Evolutionary conservation across 2,113 vertebrate species (phyloP).

Genomic region (Kryptolebias marmoratus): DNA sequence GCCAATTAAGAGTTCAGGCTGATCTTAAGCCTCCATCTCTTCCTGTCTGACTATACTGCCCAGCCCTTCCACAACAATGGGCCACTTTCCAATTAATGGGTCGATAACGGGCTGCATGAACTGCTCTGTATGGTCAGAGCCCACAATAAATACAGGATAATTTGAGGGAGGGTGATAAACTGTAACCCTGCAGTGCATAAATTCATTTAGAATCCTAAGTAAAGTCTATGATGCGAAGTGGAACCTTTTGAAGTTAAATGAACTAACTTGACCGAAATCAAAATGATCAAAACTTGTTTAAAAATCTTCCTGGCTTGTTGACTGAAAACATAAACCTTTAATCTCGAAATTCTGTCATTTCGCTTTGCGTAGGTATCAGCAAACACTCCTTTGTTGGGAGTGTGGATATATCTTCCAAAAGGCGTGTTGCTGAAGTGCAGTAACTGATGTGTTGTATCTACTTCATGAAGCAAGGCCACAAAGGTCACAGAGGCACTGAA

Average conservation of each 20-base stretch:
- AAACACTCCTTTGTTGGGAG: slow-evolving; percentile 20
- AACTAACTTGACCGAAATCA: slow-evolving; percentile 7
- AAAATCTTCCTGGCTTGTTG: slow-evolving; percentile 8
- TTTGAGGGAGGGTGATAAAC: slow-evolving; percentile 41
- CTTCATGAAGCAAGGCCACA: slow-evolving; percentile 56
- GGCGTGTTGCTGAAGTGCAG: slow-evolving; percentile 22
- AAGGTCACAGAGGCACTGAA: slow-evolving; percentile 57
- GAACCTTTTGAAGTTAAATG: slow-evolving; percentile 13
- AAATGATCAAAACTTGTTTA: slow-evolving; percentile 10
- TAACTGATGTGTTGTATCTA: slow-evolving; percentile 41
- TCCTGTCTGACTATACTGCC: slow-evolving; percentile 62
- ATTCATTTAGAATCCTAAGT: slow-evolving; percentile 32
- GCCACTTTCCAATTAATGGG: slow-evolving; percentile 73
- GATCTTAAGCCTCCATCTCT: slow-evolving; percentile 70
- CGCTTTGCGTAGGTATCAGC: slow-evolving; percentile 5
- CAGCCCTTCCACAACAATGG: slow-evolving; percentile 62
- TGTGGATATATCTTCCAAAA: slow-evolving; percentile 27
- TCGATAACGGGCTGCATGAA: slow-evolving; percentile 56
- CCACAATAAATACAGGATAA: slow-evolving; percentile 60
- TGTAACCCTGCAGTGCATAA: slow-evolving; percentile 32
- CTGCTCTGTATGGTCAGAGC: slow-evolving; percentile 58
- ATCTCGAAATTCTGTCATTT: neutral
- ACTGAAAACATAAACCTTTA: slow-evolving; percentile 20
- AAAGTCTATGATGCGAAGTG: neutral
- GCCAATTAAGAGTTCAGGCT: slow-evolving; percentile 67